Base-by-base conservation (phyloP, 1,140 invertebrate genomes). In the Penaeus vannamei region DNA sequence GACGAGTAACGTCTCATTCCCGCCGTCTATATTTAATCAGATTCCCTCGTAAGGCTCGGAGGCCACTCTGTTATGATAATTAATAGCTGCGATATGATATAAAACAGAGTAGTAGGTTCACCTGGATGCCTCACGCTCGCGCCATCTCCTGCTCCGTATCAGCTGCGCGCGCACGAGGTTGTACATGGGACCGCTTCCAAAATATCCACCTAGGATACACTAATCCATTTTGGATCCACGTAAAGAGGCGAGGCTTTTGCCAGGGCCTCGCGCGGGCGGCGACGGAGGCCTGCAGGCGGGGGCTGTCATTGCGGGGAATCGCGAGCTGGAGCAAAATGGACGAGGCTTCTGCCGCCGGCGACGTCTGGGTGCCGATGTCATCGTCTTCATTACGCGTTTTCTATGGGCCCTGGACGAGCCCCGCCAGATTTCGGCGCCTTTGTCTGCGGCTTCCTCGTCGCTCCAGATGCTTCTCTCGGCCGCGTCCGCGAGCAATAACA, bases 341-440 rank as follows among this genome's bases (percentile, higher is more conserved):
- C 14, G 83, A 64, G 60, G 5, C 60, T 81, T 46, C n/a, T 46
- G 77, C 77, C 79, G 46, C 60, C 46, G 79, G 79, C 72, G 84
- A 85, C 69, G 46, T 77, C 46, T 20, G 84, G 69, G 84, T 60
- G 66, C 66, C 85, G 29, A 26, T 81, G 79, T 87, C 85, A 81
- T 86, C 85, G 79, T 87, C 86, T 87, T 87, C 77, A 82, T 82
- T 87, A 87, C 86, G 61, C 79, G 86, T 87, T 87, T 87, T 87
- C 86, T 87, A 87, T 87, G 86, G 86, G 86, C 76, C 85, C 77
- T 87, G 86, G 80, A 87, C 62, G 79, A 87, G 29, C 85, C 60
- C 76, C 76, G 85, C 86, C 86, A 87, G 86, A 87, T 82, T 87
- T 87, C 42, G 62, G 17, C 26, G 60, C 86, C 79, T 87, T 87